phyloP scores from a whole-genome alignment of 2,888 invertebrate genomes.

The Leptinotarsa juncta region DNA sequence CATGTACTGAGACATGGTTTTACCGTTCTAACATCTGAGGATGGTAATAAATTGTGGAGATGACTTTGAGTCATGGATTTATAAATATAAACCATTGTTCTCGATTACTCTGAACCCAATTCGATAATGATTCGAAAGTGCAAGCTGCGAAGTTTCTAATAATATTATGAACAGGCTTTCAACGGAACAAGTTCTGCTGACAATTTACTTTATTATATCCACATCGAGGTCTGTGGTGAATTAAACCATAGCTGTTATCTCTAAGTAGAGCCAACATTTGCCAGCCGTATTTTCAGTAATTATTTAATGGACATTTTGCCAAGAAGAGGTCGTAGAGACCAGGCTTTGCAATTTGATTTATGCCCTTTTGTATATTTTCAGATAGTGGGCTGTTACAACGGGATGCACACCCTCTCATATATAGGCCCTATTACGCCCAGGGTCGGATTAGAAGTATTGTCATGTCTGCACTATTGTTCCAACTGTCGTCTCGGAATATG shows the following conservation, averaged over 20 bases:
- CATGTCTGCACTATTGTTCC: not conserved
- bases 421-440: not conserved
- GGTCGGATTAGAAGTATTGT: not conserved
- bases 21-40: no score
- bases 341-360: constrained; percentile 47
- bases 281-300: constrained; percentile 45
- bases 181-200: constrained; percentile 37
- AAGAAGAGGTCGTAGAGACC: constrained; percentile 46
- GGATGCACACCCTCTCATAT: constrained; percentile 23
- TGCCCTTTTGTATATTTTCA: constrained; percentile 44
- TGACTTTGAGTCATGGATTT: not conserved
- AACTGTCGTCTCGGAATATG: no score
- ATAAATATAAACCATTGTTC: not conserved
- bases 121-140: constrained; percentile 1
- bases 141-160: constrained; percentile 19
- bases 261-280: constrained; percentile 37
- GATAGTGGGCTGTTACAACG: constrained; percentile 29
- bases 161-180: constrained; percentile 20
- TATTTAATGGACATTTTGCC: constrained; percentile 48
- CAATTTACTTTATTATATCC: constrained; percentile 35
- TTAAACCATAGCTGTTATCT: constrained; percentile 34
- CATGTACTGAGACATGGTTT: no score
- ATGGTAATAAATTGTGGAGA: no score
- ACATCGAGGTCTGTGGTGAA: constrained; percentile 34
- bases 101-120: not conserved